Conservation (phyloP, 2,113 vertebrate species). For the Bucco capensis region DNA sequence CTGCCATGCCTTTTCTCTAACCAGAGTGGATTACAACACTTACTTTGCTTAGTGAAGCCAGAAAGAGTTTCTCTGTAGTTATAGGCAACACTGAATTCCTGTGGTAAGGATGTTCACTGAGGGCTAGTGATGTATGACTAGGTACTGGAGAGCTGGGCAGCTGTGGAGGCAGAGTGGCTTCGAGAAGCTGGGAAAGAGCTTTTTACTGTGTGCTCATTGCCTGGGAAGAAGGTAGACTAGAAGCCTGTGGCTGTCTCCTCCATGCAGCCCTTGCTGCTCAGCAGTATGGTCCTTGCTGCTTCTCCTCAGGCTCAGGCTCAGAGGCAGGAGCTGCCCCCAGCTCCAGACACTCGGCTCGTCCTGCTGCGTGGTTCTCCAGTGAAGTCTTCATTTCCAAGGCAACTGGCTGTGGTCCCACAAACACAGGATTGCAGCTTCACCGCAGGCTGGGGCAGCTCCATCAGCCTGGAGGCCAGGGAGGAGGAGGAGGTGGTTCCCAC, state of each 20-base stretch:
- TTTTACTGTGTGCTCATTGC: neutral
- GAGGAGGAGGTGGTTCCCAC: neutral
- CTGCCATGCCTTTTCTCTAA: neutral
- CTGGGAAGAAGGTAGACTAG: neutral
- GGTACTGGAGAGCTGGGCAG: neutral
- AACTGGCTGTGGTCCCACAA: constrained; percentile 60
- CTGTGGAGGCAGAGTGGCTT: neutral
- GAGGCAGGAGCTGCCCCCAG: neutral
- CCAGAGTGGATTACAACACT: neutral
- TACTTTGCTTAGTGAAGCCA: neutral
- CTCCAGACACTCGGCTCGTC: neutral
- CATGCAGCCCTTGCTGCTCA: neutral
- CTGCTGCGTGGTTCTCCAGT: neutral
- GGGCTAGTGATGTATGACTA: neutral
- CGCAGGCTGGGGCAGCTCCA: constrained; percentile 45
- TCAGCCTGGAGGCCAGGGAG: neutral
- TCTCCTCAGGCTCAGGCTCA: neutral
- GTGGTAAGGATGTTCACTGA: neutral
- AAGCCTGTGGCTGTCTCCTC: neutral
- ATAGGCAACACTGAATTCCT: neutral
- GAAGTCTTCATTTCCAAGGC: constrained; percentile 65
- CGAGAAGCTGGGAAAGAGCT: neutral
- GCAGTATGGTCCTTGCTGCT: fast-evolving
- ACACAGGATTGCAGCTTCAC: constrained; percentile 42
- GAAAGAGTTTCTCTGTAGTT: neutral